Percentiles rank a stretch among this genome's conserved stretches.
Conservation (phyloP, 2,113 vertebrate genomes). For the Salvator merianae region DNA sequence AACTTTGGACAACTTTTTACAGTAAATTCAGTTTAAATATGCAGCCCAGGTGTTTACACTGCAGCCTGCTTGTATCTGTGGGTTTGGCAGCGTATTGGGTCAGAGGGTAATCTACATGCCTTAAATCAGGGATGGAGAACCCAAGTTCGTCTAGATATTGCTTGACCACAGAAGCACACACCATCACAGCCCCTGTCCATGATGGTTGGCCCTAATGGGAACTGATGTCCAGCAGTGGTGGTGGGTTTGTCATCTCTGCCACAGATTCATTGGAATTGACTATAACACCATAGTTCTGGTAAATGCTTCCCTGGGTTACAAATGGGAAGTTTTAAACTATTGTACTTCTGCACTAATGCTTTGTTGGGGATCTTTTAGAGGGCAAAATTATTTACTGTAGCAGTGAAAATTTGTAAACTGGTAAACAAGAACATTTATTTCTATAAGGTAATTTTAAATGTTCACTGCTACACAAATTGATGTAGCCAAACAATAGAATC, state of each 20-base stretch:
- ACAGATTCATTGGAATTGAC: constrained; percentile 57
- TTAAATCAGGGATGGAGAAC: constrained; percentile 6
- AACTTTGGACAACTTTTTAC: not conserved
- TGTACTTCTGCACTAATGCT: constrained; percentile 45
- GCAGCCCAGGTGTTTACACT: not conserved
- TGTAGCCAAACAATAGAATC: constrained; percentile 19
- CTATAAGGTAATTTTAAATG: not conserved
- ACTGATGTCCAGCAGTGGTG: not conserved
- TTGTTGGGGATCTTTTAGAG: constrained; percentile 34
- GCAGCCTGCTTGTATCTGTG: not conserved
- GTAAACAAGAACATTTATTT: constrained; percentile 19
- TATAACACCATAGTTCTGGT: constrained; percentile 21
- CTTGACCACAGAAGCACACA: not conserved
- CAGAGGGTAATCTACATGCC: constrained; percentile 27
- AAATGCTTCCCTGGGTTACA: constrained; percentile 43
- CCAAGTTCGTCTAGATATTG: not conserved
- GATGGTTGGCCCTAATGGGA: not conserved
- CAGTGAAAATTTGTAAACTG: not conserved
- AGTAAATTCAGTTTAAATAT: not conserved
- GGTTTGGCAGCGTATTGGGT: not conserved
- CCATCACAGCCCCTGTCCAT: not conserved
- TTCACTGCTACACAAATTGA: not conserved
- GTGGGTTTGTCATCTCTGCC: not conserved
- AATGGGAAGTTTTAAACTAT: constrained; percentile 8
- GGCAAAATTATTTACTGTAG: not conserved